phyloP scores from a whole-genome alignment of 2,113 vertebrate genomes.

The Macrotus californicus region DNA sequence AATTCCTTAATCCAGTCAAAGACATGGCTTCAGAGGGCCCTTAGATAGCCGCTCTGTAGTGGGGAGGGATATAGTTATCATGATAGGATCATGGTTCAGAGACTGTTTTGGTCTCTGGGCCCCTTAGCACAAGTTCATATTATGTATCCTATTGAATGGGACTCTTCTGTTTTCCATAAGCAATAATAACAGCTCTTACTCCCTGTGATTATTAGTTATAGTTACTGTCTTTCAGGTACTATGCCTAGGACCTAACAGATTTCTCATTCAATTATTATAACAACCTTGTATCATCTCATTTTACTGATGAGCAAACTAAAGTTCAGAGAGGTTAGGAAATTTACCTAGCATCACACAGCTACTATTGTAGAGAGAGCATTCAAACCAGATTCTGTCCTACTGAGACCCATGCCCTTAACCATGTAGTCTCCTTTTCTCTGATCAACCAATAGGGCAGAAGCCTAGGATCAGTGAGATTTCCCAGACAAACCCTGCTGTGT shows the following conservation, averaged over 20 bases:
- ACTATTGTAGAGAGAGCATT: background rate
- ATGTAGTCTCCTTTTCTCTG: background rate
- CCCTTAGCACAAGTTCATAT: background rate
- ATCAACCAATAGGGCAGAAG: background rate
- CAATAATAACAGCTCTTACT: background rate
- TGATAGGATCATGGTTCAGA: background rate
- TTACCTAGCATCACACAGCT: background rate
- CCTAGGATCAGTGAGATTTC: background rate
- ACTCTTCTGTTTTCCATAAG: background rate
- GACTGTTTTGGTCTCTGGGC: background rate
- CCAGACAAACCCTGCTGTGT: background rate
- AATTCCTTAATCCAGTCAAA: slow-evolving; percentile 5
- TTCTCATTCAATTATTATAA: background rate
- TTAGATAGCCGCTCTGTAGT: background rate
- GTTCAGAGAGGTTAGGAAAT: background rate
- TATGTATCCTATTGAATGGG: background rate
- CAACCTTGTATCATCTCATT: background rate
- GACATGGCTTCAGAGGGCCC: background rate
- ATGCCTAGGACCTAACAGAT: background rate
- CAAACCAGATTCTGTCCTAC: background rate
- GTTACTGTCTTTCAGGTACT: background rate
- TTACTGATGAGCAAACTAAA: background rate
- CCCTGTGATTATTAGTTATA: background rate
- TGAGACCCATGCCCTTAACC: background rate
- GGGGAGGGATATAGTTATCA: background rate